Conservation (phyloP, 2,888 invertebrate species). For the Pollenia labialis region DNA sequence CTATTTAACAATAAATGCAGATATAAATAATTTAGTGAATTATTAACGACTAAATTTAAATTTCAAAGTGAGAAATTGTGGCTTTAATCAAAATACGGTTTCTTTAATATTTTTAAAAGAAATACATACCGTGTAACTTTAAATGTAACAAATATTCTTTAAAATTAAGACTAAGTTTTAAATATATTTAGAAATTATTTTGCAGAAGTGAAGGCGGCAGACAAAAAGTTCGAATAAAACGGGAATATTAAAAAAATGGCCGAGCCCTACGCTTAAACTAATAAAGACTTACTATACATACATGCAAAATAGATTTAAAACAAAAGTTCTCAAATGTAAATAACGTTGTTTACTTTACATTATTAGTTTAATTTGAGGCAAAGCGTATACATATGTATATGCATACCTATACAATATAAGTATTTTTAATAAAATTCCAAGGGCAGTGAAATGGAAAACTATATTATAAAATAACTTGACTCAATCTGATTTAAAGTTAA, state of each 20-base stretch:
- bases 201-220: conserved; percentile 40
- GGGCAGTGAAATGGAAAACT: conserved; percentile 61
- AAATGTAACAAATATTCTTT: not conserved
- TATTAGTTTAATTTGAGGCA: conserved; percentile 26
- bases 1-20: not conserved
- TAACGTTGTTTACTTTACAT: conserved; percentile 14
- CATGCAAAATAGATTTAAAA: conserved; percentile 14
- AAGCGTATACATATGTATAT: not conserved
- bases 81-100: conserved; percentile 17
- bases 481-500: conserved; percentile 63
- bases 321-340: conserved; percentile 22
- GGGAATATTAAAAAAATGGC: conserved; percentile 56
- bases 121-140: not conserved
- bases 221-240: conserved; percentile 55
- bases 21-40: conserved; percentile 24
- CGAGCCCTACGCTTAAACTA: not conserved
- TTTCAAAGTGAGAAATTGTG: conserved; percentile 39
- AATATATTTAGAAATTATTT: not conserved
- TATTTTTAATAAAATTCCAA: conserved; percentile 58
- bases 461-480: conserved; percentile 35
- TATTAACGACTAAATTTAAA: conserved; percentile 29
- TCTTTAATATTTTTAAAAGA: not conserved
- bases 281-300: conserved; percentile 4
- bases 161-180: not conserved
- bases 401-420: no score